Conservation (phyloP, 2,888 invertebrate species). For the Parnassius orleans region DNA sequence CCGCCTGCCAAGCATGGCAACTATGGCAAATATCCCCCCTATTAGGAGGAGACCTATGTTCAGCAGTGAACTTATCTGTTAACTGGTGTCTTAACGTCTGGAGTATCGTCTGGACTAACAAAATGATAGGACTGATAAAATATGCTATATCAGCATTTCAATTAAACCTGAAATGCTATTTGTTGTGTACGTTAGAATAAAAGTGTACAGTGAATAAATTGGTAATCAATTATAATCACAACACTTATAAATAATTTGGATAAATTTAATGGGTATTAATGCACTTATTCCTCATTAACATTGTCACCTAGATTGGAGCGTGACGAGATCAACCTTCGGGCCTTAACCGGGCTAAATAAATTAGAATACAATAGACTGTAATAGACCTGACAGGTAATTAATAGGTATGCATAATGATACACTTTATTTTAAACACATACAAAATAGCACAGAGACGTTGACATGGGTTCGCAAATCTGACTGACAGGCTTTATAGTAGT, state of each 20-base stretch:
- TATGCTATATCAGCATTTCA: too few species aligned
- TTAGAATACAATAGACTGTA: constrained; percentile 74
- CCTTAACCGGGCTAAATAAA: constrained; percentile 61
- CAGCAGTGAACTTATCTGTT: too few species aligned
- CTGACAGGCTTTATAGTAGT: not conserved
- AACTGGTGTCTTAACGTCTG: too few species aligned
- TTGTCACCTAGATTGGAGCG: constrained; percentile 58
- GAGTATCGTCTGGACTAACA: too few species aligned
- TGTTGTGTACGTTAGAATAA: too few species aligned
- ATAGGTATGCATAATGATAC: constrained; percentile 47
- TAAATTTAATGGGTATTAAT: constrained; percentile 18
- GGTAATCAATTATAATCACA: too few species aligned
- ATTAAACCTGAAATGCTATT: too few species aligned
- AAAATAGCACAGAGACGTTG: constrained; percentile 22
- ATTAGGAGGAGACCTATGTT: too few species aligned
- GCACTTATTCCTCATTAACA: constrained; percentile 39
- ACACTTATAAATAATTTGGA: not conserved
- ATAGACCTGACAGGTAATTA: constrained; percentile 67
- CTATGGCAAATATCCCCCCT: too few species aligned
- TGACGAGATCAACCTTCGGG: constrained; percentile 69
- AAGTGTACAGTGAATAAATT: too few species aligned
- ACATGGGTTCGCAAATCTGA: constrained; percentile 14
- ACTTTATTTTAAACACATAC: constrained; percentile 26
- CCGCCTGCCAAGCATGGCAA: too few species aligned
- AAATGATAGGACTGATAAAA: too few species aligned